phyloP scores from a whole-genome alignment of 2,797 vertebrate genomes.

The Thalassophryne amazonica region DNA sequence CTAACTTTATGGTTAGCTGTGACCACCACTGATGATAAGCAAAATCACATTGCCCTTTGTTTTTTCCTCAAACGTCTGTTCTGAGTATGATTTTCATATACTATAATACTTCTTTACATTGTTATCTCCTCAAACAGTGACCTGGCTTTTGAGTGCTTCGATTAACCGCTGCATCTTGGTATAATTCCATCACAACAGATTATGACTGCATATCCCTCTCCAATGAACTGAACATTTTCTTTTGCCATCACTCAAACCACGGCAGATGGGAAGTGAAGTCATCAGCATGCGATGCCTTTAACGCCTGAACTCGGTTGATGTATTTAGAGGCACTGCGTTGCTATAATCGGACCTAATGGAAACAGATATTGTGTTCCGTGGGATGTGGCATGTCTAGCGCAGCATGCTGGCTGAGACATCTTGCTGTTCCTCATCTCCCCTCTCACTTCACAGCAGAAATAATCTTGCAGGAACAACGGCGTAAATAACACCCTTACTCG shows the following conservation, averaged over 20 bases:
- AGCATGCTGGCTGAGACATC: slow-evolving; percentile 42
- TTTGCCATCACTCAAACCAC: slow-evolving; percentile 48
- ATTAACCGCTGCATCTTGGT: slow-evolving; percentile 29
- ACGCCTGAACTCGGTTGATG: slow-evolving; percentile 40
- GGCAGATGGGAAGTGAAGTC: slow-evolving; percentile 70
- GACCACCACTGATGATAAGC: too few relatives aligned
- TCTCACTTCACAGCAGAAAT: slow-evolving; percentile 28
- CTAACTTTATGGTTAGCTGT: too few relatives aligned
- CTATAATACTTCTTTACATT: not conserved
- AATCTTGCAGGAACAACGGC: slow-evolving; percentile 17
- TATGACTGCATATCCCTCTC: slow-evolving; percentile 64
- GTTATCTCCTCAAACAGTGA: slow-evolving; percentile 16
- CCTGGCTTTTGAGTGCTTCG: slow-evolving; percentile 3
- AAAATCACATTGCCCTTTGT: too few relatives aligned
- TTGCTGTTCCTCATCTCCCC: slow-evolving; percentile 42
- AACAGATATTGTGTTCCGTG: slow-evolving; percentile 65
- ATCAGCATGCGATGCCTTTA: slow-evolving; percentile 55
- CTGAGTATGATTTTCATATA: too few relatives aligned
- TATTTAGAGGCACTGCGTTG: slow-evolving; percentile 48
- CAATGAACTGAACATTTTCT: slow-evolving; percentile 53
- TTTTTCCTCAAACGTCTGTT: too few relatives aligned
- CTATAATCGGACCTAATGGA: slow-evolving; percentile 61
- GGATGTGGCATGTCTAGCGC: slow-evolving; percentile 46
- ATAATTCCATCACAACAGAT: slow-evolving; percentile 39
- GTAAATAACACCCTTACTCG: slow-evolving; percentile 18